Evolutionary conservation across 2,113 vertebrate genomes (phyloP).

Genomic region (Sylvietta virens): DNA sequence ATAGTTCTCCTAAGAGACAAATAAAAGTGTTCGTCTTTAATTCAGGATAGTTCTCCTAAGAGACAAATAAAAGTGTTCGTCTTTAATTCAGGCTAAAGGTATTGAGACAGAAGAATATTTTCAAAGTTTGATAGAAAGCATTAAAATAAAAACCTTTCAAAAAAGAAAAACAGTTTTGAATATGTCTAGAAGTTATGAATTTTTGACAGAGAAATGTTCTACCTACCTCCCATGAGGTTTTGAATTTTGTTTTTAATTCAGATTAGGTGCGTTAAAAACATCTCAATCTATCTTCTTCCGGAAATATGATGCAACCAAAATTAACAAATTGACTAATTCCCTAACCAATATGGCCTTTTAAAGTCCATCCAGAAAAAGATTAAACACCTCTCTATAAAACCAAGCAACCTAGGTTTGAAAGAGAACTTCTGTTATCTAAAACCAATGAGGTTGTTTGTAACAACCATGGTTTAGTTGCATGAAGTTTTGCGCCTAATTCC

Average conservation of each 20-base stretch:
- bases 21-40: background rate
- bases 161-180: background rate
- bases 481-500: background rate
- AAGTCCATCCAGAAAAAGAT: background rate
- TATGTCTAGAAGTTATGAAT: background rate
- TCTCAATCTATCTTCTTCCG: background rate
- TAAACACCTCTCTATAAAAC: background rate
- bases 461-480: background rate
- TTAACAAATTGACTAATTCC: background rate
- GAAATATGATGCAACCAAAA: background rate
- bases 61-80: background rate
- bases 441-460: background rate
- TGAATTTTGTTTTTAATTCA: background rate
- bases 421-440: background rate
- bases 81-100: background rate
- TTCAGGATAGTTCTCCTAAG: background rate
- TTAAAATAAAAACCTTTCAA: background rate
- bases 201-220: background rate
- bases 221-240: background rate
- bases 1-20: background rate
- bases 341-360: background rate
- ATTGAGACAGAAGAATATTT: background rate
- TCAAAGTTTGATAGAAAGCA: background rate
- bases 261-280: background rate
- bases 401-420: background rate